Evolutionary conservation across 2,113 vertebrate genomes (phyloP), one percentile per base, ranked within the genome.

Genomic region (Xiphophorus maculatus): DNA sequence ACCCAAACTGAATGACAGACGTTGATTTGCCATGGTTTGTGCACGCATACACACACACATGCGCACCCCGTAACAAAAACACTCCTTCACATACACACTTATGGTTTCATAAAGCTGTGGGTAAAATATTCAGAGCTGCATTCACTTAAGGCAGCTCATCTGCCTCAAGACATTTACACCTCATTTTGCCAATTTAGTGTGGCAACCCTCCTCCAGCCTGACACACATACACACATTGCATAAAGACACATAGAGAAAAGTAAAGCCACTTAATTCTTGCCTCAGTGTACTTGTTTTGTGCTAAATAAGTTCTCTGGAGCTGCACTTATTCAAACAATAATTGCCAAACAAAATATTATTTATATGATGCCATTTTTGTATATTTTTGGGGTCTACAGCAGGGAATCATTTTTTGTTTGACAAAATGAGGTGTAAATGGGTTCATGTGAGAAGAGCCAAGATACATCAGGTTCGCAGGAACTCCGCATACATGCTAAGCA

Each of bases 121-220:
- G 75, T 86, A 85, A 90, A 84, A 88, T 84, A 91, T 88, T 86
- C 86, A 80, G 79, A 15, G 73, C 73, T 81, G 82, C 60, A 15
- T 70, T 87, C 79, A 73, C 69, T 84, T 76, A 86, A 87, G 73
- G 84, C 83, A 87, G 80, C 83, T 90, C 88, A 90, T 92, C 86
- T 91, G 90, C 91, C 83, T 86, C 73, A 29, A 90, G 88, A 90
- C 80, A 84, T 89, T 88, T 89, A 88, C 85, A 90, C 89, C 88
- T 92, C 83, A 90, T 84, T 90, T 87, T 90, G 76, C 77, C 85
- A 90, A 88, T 88, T 88, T 88, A 86, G 85, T 76, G 86, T 90
- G 84, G 86, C 88, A 86, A 76, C 75, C 79, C 66, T 75, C 83
- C 74, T 74, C 77, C 51, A 73, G 51, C 73, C 40, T 8, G 1